Base-by-base conservation (phyloP, 2,797 vertebrate genomes). In the Sebastes hopkinsi region DNA sequence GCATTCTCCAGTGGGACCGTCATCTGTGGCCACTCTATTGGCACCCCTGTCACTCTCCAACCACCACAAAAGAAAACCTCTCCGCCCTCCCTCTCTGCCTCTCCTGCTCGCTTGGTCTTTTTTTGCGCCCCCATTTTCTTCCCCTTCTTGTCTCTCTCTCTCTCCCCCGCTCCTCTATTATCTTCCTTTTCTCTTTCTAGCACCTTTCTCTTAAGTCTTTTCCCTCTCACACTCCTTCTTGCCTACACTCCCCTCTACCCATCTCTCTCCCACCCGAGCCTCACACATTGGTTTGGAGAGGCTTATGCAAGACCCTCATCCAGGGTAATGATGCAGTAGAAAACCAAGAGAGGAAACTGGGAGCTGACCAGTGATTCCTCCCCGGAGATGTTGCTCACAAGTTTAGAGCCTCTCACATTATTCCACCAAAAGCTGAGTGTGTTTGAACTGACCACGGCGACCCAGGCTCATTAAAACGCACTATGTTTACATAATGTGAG, bases 1-100 rank as follows among this genome's bases (percentile, higher is more conserved):
- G 92, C 95, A 95, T 95, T 95, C 94, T 95, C 95, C 92, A 90
- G 92, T 56, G 86, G 93, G 92, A 89, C 94, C 93, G 95, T 95
- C 95, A 95, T 95, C 90, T 72, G 90, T 85, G 87, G 90, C 90
- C 92, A 90, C 92, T 93, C 91, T 75, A 93, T 93, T 95, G 92
- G 94, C 91, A 94, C 94, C 91, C 93, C 80, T 91, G 91, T 94
- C 94, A 90, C 93, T 90, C 93, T 87, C 88, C 84, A 80, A 77
- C 79, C 75, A 67, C 87, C 83, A 93, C 90, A 94, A 94, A 94
- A 87, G 89, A 90, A 81, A 87, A 77, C 83, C 90, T 81, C 87
- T 72, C 72, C 18, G 1, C 86, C 81, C 90, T 78, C 90, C 86
- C 89, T 85, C 75, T 30, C 76, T 72, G 55, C 85, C 82, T 87